phyloP scores from a whole-genome alignment of 2,797 vertebrate genomes.

The Myotis planiceps region DNA sequence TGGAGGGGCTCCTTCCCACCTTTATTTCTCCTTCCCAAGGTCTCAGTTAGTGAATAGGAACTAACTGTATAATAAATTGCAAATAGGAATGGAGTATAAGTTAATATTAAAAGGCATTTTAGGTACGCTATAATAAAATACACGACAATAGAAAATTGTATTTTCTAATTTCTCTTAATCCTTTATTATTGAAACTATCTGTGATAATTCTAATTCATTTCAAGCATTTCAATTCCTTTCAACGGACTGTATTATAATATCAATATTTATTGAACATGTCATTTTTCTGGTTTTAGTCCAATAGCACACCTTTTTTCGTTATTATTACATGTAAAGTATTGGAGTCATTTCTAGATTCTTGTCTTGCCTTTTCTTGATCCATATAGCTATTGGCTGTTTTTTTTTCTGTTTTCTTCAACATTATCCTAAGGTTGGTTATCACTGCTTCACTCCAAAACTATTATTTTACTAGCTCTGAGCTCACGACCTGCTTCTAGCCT shows the following conservation, averaged over 20 bases:
- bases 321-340: neutral
- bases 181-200: neutral
- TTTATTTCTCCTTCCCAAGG: neutral
- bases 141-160: neutral
- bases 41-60: no score
- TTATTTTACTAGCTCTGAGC: neutral
- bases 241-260: neutral
- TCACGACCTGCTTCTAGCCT: neutral
- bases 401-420: neutral
- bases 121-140: neutral
- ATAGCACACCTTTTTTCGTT: neutral
- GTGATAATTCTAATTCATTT: neutral
- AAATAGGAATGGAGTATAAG: neutral
- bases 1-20: rapidly evolving
- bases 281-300: neutral
- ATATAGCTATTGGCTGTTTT: neutral
- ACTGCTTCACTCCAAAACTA: neutral
- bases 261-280: neutral
- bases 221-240: neutral
- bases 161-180: neutral
- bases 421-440: neutral
- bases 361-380: neutral
- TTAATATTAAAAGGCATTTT: neutral
- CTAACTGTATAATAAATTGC: neutral
- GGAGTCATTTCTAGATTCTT: neutral